phyloP scores from a whole-genome alignment of 1,140 invertebrate genomes.

The Pogonomyrmex californicus region DNA sequence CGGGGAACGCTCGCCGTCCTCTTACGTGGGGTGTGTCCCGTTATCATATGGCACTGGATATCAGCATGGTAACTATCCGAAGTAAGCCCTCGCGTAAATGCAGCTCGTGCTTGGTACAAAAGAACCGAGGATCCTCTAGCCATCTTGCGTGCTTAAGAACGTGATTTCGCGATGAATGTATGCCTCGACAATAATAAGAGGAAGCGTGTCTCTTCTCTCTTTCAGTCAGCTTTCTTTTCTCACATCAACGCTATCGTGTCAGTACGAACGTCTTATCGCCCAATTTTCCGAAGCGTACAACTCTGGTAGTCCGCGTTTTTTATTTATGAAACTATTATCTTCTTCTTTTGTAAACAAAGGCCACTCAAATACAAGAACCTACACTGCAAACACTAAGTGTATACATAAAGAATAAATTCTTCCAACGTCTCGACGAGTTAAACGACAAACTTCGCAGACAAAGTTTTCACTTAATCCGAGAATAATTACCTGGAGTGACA shows the following conservation, averaged over 20 bases:
- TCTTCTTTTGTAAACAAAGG: constrained; percentile 78
- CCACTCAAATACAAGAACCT: constrained; percentile 80
- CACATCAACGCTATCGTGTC: not conserved
- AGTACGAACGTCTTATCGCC: not conserved
- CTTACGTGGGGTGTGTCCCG: constrained; percentile 21
- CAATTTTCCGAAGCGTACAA: constrained; percentile 44
- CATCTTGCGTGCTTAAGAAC: constrained; percentile 19
- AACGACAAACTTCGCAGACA: constrained; percentile 16
- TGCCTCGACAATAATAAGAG: constrained; percentile 27
- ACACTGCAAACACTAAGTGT: constrained; percentile 65
- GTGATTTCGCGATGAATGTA: constrained; percentile 30
- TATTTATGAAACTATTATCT: constrained; percentile 67
- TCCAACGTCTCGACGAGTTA: constrained; percentile 6
- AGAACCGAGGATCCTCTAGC: constrained; percentile 15
- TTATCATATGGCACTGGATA: constrained; percentile 81
- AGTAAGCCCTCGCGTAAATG: constrained; percentile 16
- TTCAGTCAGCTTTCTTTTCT: not conserved
- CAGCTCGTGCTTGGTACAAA: constrained; percentile 50
- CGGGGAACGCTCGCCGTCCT: constrained; percentile 49
- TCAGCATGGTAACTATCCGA: constrained; percentile 61
- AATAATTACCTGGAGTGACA: too few relatives aligned
- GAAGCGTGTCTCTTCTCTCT: not conserved
- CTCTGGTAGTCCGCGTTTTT: constrained; percentile 26
- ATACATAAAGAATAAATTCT: constrained; percentile 44
- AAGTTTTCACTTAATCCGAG: not conserved